Evolutionary conservation across 2,888 invertebrate genomes (phyloP).

Genomic region (Chymomyza amoena): DNA sequence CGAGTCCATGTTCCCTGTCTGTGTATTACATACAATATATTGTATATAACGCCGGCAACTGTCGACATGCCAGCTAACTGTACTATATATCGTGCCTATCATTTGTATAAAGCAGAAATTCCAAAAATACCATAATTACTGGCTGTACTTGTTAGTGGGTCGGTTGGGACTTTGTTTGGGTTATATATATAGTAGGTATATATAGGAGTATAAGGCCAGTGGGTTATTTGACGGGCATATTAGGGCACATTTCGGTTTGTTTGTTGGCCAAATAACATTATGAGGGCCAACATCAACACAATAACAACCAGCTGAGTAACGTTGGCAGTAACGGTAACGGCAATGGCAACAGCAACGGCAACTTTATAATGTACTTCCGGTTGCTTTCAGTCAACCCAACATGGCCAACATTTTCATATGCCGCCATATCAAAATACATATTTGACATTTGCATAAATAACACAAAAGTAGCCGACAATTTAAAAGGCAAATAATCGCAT

Average conservation of each 20-base stretch:
- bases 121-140: conserved; percentile 66
- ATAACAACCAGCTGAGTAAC: background rate
- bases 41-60: background rate
- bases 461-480: conserved; percentile 26
- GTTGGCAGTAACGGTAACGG: background rate
- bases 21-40: background rate
- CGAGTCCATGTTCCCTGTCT: background rate
- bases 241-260: conserved; percentile 62
- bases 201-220: background rate
- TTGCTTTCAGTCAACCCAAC: conserved; percentile 58
- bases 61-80: conserved; percentile 17
- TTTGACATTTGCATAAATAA: conserved; percentile 72
- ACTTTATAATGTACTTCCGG: conserved; percentile 69
- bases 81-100: background rate
- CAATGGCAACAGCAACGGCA: conserved; percentile 24
- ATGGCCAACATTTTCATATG: background rate
- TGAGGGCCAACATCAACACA: background rate
- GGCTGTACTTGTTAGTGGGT: conserved; percentile 41
- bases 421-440: conserved; percentile 58
- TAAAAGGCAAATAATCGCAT: conserved; percentile 6
- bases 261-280: conserved; percentile 59
- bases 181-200: too few relatives aligned
- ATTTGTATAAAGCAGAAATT: conserved; percentile 31
- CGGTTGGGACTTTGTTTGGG: background rate
- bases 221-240: conserved; percentile 36